Evolutionary conservation across 2,888 invertebrate genomes (phyloP).

Genomic region (Dryococelus australis): DNA sequence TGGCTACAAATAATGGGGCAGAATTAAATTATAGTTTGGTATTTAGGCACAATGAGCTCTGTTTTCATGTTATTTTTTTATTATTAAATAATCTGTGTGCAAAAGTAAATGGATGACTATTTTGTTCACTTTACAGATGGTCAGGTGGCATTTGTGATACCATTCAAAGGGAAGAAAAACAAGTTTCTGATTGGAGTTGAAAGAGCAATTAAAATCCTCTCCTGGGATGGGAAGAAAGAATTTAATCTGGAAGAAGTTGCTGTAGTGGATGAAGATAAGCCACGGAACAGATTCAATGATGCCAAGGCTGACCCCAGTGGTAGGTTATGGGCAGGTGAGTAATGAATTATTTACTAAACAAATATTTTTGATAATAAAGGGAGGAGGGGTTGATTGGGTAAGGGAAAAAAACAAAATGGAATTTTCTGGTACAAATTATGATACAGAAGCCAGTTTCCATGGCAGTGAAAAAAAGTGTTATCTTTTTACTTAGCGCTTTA

Average conservation of each 20-base stretch:
- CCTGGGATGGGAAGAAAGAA: slow-evolving; percentile 69
- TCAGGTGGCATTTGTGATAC: slow-evolving; percentile 66
- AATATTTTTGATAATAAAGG: no score
- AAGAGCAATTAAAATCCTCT: slow-evolving; percentile 66
- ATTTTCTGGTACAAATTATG: no score
- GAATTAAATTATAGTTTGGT: neutral
- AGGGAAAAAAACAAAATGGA: no score
- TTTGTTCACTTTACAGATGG: slow-evolving; percentile 51
- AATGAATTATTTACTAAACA: slow-evolving; percentile 43
- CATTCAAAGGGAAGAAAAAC: slow-evolving; percentile 66
- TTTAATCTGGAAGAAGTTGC: slow-evolving; percentile 61
- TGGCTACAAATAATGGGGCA: no score
- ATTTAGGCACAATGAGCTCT: neutral
- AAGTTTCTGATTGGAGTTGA: slow-evolving; percentile 71
- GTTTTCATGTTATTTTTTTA: neutral
- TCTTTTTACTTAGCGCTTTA: no score
- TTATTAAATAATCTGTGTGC: neutral
- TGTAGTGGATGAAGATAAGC: slow-evolving; percentile 62
- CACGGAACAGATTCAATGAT: slow-evolving; percentile 56
- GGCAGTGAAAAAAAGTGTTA: no score
- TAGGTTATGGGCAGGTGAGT: slow-evolving; percentile 73
- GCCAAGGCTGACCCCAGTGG: slow-evolving; percentile 68
- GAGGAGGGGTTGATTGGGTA: no score
- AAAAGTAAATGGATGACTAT: neutral
- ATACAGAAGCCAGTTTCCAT: no score